These are phyloP conservation scores for Phoebastria nigripes DNA, from an alignment of 2,797 vertebrate genomes.

Conservation along the genomic window DNA sequence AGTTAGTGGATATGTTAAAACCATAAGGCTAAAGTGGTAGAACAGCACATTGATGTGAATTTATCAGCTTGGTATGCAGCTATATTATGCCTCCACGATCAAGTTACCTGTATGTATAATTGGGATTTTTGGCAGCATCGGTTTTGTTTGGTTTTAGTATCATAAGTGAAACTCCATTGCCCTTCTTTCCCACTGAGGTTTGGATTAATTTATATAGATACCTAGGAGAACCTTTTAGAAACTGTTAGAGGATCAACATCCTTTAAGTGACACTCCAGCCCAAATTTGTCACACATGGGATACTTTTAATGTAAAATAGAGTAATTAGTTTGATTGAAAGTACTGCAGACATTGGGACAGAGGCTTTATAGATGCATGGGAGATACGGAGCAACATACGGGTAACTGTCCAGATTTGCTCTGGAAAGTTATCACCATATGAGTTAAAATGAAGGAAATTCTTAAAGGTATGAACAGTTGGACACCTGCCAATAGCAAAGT, in stretches of 20 bases:
- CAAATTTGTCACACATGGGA: background rate
- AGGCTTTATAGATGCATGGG: background rate
- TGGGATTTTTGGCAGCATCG: background rate
- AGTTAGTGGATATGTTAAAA: background rate
- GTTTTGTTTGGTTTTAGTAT: background rate
- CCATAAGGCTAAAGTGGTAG: background rate
- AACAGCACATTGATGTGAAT: background rate
- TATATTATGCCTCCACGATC: background rate
- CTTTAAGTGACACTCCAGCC: background rate
- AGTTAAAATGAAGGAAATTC: background rate
- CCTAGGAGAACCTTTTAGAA: background rate
- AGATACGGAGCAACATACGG: rapidly evolving
- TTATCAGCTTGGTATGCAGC: background rate
- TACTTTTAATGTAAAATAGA: background rate
- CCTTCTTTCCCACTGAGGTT: background rate
- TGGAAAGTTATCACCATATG: background rate
- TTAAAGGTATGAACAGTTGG: background rate
- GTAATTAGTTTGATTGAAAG: background rate
- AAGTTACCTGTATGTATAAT: background rate
- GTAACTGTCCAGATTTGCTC: background rate
- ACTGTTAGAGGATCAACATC: background rate
- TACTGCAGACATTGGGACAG: background rate
- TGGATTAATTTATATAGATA: background rate
- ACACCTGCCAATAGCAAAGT: background rate
- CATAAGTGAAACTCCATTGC: background rate